Evolutionary conservation across 2,797 vertebrate species (phyloP).

Genomic region (Euphonia xanthogaster): DNA sequence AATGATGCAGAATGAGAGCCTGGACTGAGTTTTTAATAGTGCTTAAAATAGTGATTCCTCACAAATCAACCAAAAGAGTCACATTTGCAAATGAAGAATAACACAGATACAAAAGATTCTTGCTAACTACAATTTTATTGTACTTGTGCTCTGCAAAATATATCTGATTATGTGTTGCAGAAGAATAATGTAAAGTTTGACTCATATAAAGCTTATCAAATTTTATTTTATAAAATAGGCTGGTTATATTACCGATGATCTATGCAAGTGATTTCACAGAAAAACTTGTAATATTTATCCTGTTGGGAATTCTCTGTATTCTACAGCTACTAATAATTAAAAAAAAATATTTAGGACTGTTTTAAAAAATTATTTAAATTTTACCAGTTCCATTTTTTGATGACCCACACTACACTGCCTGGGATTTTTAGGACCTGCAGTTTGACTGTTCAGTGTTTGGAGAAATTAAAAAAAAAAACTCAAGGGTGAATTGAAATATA

Average conservation of each 20-base stretch:
- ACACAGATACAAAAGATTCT: not conserved
- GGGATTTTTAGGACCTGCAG: not conserved
- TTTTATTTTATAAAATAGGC: not conserved
- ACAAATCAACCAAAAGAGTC: not conserved
- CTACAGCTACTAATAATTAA: not conserved
- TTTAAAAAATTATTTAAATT: not conserved
- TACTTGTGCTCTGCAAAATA: not conserved
- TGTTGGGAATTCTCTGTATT: not conserved
- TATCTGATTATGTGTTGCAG: not conserved
- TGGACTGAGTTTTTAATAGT: constrained; percentile 21
- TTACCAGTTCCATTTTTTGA: not conserved
- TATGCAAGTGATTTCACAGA: not conserved
- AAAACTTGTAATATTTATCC: not conserved
- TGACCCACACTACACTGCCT: not conserved
- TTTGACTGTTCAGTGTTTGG: not conserved
- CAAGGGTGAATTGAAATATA: not conserved
- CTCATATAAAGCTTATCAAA: not conserved
- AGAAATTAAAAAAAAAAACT: not conserved
- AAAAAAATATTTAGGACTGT: not conserved
- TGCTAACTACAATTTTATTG: not conserved
- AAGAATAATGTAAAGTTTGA: not conserved
- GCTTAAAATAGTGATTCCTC: constrained; percentile 28
- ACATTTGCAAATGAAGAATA: not conserved
- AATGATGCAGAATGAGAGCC: constrained; percentile 33
- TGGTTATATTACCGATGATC: not conserved